Percentiles rank a stretch among this genome's conserved stretches.
phyloP scores from a whole-genome alignment of 2,113 vertebrate species.

The Herpetotheres cachinnans region DNA sequence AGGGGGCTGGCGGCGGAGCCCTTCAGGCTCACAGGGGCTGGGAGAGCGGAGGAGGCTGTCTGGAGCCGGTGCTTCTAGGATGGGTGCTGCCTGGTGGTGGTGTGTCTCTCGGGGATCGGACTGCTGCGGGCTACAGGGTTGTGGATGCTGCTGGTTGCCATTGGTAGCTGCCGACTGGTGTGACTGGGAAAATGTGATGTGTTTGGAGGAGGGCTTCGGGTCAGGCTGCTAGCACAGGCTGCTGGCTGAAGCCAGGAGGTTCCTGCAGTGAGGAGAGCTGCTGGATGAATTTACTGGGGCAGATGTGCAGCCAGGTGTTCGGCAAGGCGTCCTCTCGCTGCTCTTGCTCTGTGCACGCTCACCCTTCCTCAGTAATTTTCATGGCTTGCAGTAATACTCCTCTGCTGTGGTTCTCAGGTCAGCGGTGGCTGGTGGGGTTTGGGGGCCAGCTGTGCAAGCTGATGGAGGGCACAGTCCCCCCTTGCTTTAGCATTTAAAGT shows the following conservation, averaged over 20 bases:
- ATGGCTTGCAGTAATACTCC: background rate
- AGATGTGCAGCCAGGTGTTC: background rate
- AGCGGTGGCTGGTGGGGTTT: background rate
- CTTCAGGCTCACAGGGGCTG: accelerated
- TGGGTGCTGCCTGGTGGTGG: background rate
- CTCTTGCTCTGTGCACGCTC: background rate
- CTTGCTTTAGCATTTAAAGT: background rate
- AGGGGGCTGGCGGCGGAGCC: background rate
- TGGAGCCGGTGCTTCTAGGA: background rate
- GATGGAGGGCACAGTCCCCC: background rate
- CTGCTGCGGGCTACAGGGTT: background rate
- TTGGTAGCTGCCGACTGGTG: background rate
- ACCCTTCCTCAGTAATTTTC: background rate
- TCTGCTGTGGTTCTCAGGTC: accelerated
- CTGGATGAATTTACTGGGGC: background rate
- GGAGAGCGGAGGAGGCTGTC: too few species aligned
- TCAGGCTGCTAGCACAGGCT: background rate
- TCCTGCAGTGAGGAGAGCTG: background rate
- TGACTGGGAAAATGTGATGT: background rate
- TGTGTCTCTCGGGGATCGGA: accelerated
- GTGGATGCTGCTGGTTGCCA: background rate
- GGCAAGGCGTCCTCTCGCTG: background rate
- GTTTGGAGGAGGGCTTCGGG: background rate
- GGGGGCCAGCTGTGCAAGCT: background rate
- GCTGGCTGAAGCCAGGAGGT: background rate